Base-by-base conservation (phyloP, 1,140 invertebrate species). In the Drosophila busckii region DNA sequence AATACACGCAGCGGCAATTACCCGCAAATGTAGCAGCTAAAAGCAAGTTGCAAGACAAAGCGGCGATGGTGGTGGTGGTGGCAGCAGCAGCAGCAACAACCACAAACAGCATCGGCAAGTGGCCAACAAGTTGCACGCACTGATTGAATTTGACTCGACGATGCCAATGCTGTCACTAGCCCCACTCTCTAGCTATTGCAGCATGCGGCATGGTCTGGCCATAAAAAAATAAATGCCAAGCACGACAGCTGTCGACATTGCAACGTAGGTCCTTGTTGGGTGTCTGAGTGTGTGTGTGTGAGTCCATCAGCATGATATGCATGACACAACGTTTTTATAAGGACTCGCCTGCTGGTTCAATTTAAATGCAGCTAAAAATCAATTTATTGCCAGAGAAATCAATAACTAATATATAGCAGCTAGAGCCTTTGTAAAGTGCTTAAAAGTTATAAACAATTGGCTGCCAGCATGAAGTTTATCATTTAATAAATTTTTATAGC, bases 71-170 rank as follows among this genome's bases (percentile, higher is more conserved):
- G 15, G 16, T n/a, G n/a, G n/a, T n/a, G n/a, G n/a, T n/a, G n/a
- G n/a, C n/a, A n/a, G n/a, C n/a, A 28, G 19, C 23, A 13, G 5
- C 34, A 34, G 37, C 9, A 25, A 35, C 22, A 52, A 31, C 69
- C 75, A 37, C 73, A 75, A 63, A 69, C 59, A 58, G 58, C 73
- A 82, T 68, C 49, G 48, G 22, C 68, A 68, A 78, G 68, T 78
- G 59, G 50, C 68, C 73, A 53, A 32, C 75, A 44, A 80, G 68
- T 58, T 65, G 68, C 65, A 80, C 50, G 50, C 60, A 69, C 64
- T 82, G 75, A 80, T 80, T 80, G 55, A 82, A 82, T 80, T 82
- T 75, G 52, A 53, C 52, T 59, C 38, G 59, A 55, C 58, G 61
- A 50, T 60, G 40, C 41, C 37, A 20, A 58, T 49, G 34, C 38